Base-by-base conservation (phyloP, 2,113 vertebrate species). In the Ictidomys tridecemlineatus region DNA sequence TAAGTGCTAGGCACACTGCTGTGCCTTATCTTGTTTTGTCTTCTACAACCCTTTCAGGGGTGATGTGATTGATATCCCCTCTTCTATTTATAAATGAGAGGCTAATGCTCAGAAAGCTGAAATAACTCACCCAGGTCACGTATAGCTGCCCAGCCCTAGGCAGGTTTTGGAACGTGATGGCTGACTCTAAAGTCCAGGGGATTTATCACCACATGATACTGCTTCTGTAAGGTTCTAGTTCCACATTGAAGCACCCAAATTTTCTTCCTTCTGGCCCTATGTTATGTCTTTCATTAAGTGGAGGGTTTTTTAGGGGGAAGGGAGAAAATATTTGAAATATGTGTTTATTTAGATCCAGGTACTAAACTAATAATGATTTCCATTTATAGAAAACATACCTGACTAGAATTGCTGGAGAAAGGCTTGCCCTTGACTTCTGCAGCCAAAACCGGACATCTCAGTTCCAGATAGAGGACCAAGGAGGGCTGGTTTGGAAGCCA, bases 171-270 rank as follows among this genome's bases (percentile, higher is more conserved):
- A 56, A 32, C 2, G 11, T 0, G 12, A 42, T 2, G 0, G 17
- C 51, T 34, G 37, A 78, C 20, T 16, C 80, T 39, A 30, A 30
- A 58, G 65, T 7, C 39, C 14, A 39, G 6, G 24, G 32, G 73
- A 39, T 3, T 12, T 5, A 8, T 14, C 5, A 4, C 82, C 4
- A 0, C 0, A 17, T 4, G 1, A 4, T 28, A 2, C 56, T 8
- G 24, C 24, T 24, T 72, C 61, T n/a, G 2, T 7, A 2, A 34
- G 39, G 26, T 42, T 7, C 26, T 3, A 6, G n/a, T 13, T 53
- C 1, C 0, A 76, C 10, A 2, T 69, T 30, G 4, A 8, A 77
- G 26, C 14, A 0, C 26, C 4, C 2, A 8, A 4, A 3, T 72
- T 39, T 32, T 17, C 12, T 63, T 34, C 4, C 1, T 22, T 80